These are phyloP conservation scores for Uropetala carovei DNA, from an alignment of 2,888 invertebrate species.

Conservation along the genomic window DNA sequence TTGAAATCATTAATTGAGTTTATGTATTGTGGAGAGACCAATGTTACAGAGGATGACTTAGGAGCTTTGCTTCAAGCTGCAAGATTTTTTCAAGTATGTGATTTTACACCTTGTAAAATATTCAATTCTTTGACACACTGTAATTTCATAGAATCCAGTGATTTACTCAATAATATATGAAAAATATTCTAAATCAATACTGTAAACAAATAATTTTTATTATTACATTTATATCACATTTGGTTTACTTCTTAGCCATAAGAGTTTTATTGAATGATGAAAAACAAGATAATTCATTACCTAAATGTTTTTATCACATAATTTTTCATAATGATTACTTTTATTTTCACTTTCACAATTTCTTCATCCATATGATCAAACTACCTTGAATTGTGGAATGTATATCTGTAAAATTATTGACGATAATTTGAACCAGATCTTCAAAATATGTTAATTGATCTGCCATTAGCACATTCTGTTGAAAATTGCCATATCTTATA, in stretches of 20 bases:
- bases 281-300: neutral
- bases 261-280: neutral
- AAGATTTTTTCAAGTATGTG: slow-evolving; percentile 81
- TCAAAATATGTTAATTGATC: no score
- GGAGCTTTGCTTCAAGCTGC: slow-evolving; percentile 84
- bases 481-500: neutral
- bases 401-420: no score
- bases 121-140: no score
- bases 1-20: slow-evolving; percentile 85
- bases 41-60: slow-evolving; percentile 82
- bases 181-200: neutral
- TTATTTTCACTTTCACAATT: neutral
- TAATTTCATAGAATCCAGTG: no score
- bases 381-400: no score
- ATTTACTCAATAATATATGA: no score
- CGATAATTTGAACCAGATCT: no score
- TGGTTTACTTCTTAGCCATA: neutral
- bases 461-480: no score
- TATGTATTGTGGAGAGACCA: slow-evolving; percentile 87
- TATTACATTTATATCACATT: neutral
- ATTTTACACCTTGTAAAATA: neutral
- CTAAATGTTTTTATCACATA: neutral
- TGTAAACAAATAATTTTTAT: neutral
- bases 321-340: neutral
- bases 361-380: no score